These are phyloP conservation scores for Drosophila pachea DNA, from an alignment of 1,140 invertebrate species.

Conservation along the genomic window DNA sequence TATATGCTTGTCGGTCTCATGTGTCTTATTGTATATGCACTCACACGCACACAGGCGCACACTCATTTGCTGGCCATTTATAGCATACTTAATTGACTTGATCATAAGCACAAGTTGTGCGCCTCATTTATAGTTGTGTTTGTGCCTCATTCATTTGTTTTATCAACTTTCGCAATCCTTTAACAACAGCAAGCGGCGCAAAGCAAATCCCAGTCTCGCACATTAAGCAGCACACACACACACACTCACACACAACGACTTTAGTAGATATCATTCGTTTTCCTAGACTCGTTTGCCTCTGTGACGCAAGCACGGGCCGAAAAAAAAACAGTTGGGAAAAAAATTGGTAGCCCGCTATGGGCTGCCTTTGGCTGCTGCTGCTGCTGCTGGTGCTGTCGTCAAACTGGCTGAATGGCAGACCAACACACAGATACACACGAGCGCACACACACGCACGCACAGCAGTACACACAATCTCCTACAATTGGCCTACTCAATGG, in stretches of 20 bases:
- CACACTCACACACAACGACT: slow-evolving; percentile 20
- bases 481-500: slow-evolving; percentile 75
- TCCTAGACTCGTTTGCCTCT: slow-evolving; percentile 45
- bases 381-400: slow-evolving; percentile 64
- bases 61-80: slow-evolving; percentile 18
- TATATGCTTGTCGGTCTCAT: slow-evolving; percentile 31
- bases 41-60: background rate
- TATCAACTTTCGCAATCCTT: slow-evolving; percentile 45
- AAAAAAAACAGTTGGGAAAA: slow-evolving; percentile 32
- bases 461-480: slow-evolving; percentile 24
- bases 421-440: slow-evolving; percentile 42
- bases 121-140: slow-evolving; percentile 1
- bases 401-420: slow-evolving; percentile 72
- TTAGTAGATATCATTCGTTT: slow-evolving; percentile 41
- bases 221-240: slow-evolving; percentile 33
- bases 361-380: slow-evolving; percentile 34
- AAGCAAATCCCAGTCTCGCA: slow-evolving; percentile 34
- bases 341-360: slow-evolving; percentile 24
- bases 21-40: slow-evolving; percentile 44
- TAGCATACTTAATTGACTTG: slow-evolving; percentile 33
- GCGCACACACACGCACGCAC: slow-evolving; percentile 23
- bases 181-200: slow-evolving; percentile 11
- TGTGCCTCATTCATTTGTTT: slow-evolving; percentile 32
- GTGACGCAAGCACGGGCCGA: slow-evolving; percentile 60
- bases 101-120: slow-evolving; percentile 23